A percentile compares a stretch with the other conserved stretches of the same genome.
Evolutionary conservation across 2,113 vertebrate genomes (phyloP).

Genomic region (Mustela lutreola): DNA sequence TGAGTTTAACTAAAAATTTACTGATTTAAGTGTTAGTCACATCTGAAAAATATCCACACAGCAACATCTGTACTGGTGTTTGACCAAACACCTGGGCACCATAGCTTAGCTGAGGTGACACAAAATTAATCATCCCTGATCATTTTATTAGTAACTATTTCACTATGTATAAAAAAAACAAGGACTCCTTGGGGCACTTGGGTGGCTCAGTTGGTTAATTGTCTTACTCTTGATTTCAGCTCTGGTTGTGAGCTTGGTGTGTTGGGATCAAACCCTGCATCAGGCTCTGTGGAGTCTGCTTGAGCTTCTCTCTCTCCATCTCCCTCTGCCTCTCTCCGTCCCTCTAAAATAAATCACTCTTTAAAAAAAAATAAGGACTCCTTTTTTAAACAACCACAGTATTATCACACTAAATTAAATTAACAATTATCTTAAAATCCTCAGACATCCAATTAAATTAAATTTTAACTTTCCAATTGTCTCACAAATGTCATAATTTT

Average conservation of each 20-base stretch:
- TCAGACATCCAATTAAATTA: not conserved
- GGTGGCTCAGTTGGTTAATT: not conserved
- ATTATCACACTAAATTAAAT: constrained; percentile 21
- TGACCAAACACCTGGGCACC: not conserved
- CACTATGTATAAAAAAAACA: not conserved
- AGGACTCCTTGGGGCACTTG: not conserved
- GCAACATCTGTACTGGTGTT: not conserved
- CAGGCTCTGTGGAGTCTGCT: not conserved
- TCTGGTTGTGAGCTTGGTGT: not conserved
- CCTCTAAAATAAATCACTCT: not conserved
- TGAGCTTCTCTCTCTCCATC: not conserved
- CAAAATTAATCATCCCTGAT: not conserved
- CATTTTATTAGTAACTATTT: not conserved
- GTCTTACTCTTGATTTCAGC: not conserved
- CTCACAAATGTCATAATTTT: constrained; percentile 4
- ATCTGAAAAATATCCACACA: not conserved
- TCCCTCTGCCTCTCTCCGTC: not conserved
- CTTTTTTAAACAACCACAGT: not conserved
- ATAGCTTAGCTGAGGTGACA: not conserved
- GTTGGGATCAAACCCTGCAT: not conserved
- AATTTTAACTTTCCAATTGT: not conserved
- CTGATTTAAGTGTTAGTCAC: not conserved
- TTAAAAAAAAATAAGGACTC: not conserved
- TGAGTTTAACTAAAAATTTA: not conserved
- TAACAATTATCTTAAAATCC: constrained; percentile 9